Base-by-base conservation (phyloP, 2,888 invertebrate species). In the Adelphocoris suturalis region DNA sequence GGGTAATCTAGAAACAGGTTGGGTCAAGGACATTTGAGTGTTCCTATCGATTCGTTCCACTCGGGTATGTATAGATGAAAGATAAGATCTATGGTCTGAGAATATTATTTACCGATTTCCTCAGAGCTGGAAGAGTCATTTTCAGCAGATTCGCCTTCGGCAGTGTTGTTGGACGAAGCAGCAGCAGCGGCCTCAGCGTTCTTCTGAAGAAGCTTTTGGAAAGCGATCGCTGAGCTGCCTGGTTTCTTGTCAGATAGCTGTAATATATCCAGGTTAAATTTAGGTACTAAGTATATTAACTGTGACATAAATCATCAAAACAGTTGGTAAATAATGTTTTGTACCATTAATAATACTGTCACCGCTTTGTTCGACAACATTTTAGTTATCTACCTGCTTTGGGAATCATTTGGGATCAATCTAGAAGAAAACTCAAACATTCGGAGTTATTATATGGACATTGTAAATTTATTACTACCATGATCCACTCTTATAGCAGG, bases 91-190 rank as follows among this genome's bases (percentile, higher is more conserved):
- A 52, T 16, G 3, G 12, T 52, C 13, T 16, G 52, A 52, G 52
- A 13, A 78, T 37, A 16, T 37, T 37, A 37, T 19, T 81, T 89
- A 89, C 89, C 89, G 75, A 89, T 68, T 89, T 89, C 89, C 47
- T 89, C 89, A 16, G 88, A 76, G 57, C 80, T 88, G 76, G 80
- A 37, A 13, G 88, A 27, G 76, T 89, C 84, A 75, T 28, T 68
- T 68, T 84, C 89, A 19, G 48, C 75, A 11, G 90, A 87, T 68
- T 90, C 80, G 46, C 68, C 80, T 27, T 75, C 87, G n/a, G 82
- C 76, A n/a, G 80, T 61, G 37, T 86, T 57, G 94, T 93, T 11
- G 93, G 86, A 46, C 0, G 68, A 68, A 19, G 46, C 47, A 9
- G 89, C 84, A 0, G 89, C 84, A 12, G 80, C 82, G 27, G 89